These are phyloP conservation scores for Penaeus chinensis DNA, from an alignment of 1,140 invertebrate genomes.

Conservation along the genomic window DNA sequence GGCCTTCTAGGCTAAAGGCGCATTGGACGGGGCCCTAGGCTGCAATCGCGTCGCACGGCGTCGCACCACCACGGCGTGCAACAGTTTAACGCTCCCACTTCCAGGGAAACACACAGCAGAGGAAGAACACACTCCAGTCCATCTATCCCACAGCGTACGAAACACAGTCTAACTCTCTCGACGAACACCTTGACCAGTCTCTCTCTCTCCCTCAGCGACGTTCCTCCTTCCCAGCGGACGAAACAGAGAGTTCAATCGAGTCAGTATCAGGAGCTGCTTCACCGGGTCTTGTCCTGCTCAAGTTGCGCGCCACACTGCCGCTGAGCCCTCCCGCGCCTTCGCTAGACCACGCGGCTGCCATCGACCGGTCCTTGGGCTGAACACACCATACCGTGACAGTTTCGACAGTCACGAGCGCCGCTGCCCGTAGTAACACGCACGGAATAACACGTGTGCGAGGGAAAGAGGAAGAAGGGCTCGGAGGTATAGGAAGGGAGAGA, in stretches of 20 bases:
- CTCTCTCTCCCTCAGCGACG: background rate
- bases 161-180: background rate
- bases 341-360: no score
- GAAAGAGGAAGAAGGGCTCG: background rate
- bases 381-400: background rate
- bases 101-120: no score
- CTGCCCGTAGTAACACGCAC: slow-evolving; percentile 3
- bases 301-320: no score
- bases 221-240: background rate
- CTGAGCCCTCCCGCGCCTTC: no score
- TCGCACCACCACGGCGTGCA: no score
- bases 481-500: background rate
- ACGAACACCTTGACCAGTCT: background rate
- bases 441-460: slow-evolving; percentile 3
- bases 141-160: background rate
- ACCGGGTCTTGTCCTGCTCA: no score
- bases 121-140: no score
- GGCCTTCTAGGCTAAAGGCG: no score
- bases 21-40: no score
- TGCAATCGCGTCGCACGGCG: no score
- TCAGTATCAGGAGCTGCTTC: background rate
- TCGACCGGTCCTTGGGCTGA: no score
- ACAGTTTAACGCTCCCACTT: no score
- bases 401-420: slow-evolving; percentile 3
- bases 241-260: background rate